A percentile compares a stretch with the other conserved stretches of the same genome.
phyloP scores from a whole-genome alignment of 2,888 invertebrate genomes.

The Drosophila neotestacea region DNA sequence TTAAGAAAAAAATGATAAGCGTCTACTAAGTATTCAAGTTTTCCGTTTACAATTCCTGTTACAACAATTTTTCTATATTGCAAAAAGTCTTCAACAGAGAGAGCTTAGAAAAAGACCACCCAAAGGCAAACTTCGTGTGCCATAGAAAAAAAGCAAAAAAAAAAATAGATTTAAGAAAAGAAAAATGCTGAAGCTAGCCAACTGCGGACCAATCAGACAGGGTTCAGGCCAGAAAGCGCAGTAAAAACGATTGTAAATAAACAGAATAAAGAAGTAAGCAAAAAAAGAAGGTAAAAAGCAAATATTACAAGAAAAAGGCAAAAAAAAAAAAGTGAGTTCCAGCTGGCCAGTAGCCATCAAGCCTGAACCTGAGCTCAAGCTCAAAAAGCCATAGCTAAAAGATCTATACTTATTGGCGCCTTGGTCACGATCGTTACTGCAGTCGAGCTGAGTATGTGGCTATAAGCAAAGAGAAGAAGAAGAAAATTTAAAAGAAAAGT shows the following conservation, averaged over 20 bases:
- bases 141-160: background rate
- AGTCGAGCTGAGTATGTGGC: constrained; percentile 20
- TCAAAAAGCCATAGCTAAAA: constrained; percentile 39
- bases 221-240: constrained; percentile 19
- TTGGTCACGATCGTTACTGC: constrained; percentile 45
- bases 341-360: constrained; percentile 54
- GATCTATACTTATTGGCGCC: constrained; percentile 53
- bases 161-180: constrained; percentile 31
- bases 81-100: constrained; percentile 19
- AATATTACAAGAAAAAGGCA: constrained; percentile 47
- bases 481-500: constrained; percentile 11
- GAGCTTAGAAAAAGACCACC: constrained; percentile 57
- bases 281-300: constrained; percentile 43
- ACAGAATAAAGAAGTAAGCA: constrained; percentile 22
- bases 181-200: constrained; percentile 36
- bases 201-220: constrained; percentile 65
- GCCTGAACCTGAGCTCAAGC: constrained; percentile 29
- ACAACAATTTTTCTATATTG: background rate
- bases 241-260: constrained; percentile 64
- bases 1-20: background rate
- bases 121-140: constrained; percentile 55
- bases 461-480: constrained; percentile 1
- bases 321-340: constrained; percentile 49
- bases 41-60: background rate
- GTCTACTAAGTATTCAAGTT: background rate